phyloP scores from a whole-genome alignment of 2,797 vertebrate species.

The Erethizon dorsatum region DNA sequence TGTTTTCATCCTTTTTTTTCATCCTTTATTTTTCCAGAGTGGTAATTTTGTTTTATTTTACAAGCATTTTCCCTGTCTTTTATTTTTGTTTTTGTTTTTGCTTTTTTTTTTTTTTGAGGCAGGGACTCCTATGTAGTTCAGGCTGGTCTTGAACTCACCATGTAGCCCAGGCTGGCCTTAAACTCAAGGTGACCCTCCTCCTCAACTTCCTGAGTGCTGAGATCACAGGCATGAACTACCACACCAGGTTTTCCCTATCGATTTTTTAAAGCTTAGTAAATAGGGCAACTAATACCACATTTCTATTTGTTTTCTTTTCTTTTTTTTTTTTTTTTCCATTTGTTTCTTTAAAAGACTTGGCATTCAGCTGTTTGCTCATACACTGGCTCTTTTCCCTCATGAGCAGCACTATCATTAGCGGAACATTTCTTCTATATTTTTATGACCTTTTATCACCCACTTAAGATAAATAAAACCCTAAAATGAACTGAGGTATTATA shows the following conservation, averaged over 20 bases:
- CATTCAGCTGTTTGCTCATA: background rate
- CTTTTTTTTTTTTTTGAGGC: background rate
- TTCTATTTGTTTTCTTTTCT: background rate
- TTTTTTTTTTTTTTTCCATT: background rate
- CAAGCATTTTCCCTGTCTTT: background rate
- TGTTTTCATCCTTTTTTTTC: background rate
- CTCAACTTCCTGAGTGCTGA: background rate
- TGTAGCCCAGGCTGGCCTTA: background rate
- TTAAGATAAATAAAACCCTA: background rate
- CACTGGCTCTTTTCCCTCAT: background rate
- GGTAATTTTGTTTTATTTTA: conserved; percentile 23
- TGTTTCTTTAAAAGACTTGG: conserved; percentile 19
- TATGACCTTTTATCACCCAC: background rate
- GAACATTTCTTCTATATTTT: background rate
- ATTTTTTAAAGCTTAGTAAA: background rate
- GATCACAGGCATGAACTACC: background rate
- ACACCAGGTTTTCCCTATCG: background rate
- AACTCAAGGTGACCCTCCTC: background rate
- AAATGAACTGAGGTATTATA: conserved; percentile 1
- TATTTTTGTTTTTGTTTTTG: background rate
- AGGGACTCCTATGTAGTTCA: background rate
- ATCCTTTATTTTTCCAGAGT: background rate
- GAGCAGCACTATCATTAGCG: background rate
- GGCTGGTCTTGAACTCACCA: background rate
- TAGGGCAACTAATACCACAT: background rate